Base-by-base conservation (phyloP, 2,113 vertebrate genomes). In the Apaloderma vittatum region DNA sequence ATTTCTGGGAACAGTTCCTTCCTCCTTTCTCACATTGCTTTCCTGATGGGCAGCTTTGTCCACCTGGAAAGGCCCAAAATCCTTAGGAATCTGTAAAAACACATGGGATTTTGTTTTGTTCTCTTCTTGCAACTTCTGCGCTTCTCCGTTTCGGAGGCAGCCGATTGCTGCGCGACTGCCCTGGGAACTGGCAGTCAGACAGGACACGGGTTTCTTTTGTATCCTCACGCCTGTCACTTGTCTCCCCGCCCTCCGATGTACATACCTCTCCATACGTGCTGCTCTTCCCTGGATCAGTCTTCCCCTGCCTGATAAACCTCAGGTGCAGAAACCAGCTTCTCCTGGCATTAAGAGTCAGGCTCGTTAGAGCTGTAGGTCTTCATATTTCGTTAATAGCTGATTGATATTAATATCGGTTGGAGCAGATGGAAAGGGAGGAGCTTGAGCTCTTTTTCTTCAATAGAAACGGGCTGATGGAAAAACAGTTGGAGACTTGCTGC, bases 391-490 rank as follows among this genome's bases (percentile, higher is more conserved):
- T 93, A 94, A 75, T 84, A 94, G 62, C 70, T 66, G 76, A 91
- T 96, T 49, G 88, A 76, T 95, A 62, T 51, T 91, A 94, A 73
- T 95, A 95, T 67, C 0, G 1, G 21, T 68, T 70, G 32, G 43
- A 92, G 83, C 91, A 97, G 88, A 92, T 97, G 88, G 92, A 46
- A 59, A 80, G 65, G 89, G 92, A 91, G 86, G 91, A 86, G 73
- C 76, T 80, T 52, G 61, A 91, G 88, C 57, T 70, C 54, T 87
- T 87, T 92, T 91, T 71, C 88, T 92, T 91, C 73, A 30, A 7
- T 79, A 93, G 90, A 75, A 96, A 54, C 30, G 79, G 77, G 45
- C 72, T 89, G 79, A 66, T 94, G 95, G 97, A 97, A 97, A 96
- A 95, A 91, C 81, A 89, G 91, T 93, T 78, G 55, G 76, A 81